Evolutionary conservation across 2,888 invertebrate genomes (phyloP), one percentile per base, ranked within the genome.

Genomic region (Hyposoter didymator): DNA sequence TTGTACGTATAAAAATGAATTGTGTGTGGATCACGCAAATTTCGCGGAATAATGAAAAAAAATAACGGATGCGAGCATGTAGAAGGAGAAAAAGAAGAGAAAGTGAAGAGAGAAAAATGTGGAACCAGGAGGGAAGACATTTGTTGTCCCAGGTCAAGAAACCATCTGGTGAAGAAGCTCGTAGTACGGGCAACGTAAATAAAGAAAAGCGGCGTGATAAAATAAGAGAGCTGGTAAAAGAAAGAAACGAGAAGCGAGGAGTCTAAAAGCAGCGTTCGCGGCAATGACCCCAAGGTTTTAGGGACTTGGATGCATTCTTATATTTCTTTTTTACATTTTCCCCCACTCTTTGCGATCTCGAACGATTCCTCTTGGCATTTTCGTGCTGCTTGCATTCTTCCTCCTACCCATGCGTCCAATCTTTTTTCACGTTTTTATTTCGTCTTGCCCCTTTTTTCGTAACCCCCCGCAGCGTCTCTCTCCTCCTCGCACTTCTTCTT

Each of bases 241-340:
- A 66, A 72, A 62, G 64, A 28, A 82, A 22, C 47, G 73, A 78
- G 78, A 66, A 78, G 85, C 45, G 84, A 89, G 89, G 89, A 90
- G 88, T 87, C 90, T 90, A 88, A 89, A 89, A 88, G 80, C 80
- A 86, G 85, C 84, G 76, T 84, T 64, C 84, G 88, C 88, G 91
- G 90, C 92, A 92, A 92, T 92, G 92, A 92, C 91, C 92, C 88
- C 85, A 90, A 91, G 92, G 87, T 91, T 92, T 91, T 88, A 88
- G 91, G 89, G 87, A 88, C 90, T 88, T 88, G 82, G 84, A 70
- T 76, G 82, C 82, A 87, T 78, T 78, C 69, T 81, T 86, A 86
- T 86, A 69, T 84, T 12, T 22, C 59, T 80, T 72, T 72, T 74
- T 78, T 62, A 59, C 66, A 69, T 45, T 73, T 70, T 52, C 78